Percentiles rank a stretch among this genome's conserved stretches.
Conservation (phyloP, 1,140 invertebrate genomes). For the Trachelipus rathkii region DNA sequence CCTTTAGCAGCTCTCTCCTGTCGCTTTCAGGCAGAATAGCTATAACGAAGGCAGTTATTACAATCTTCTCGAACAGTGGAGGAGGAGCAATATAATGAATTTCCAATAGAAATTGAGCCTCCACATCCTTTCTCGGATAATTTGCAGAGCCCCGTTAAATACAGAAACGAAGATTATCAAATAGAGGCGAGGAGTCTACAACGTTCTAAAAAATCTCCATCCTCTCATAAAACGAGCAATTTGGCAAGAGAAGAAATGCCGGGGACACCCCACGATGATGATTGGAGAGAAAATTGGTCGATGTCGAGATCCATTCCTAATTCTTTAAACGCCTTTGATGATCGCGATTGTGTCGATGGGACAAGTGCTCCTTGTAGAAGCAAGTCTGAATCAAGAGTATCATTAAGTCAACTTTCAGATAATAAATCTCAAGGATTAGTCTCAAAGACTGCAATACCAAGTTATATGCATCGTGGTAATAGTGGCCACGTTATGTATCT, state of each 20-base stretch:
- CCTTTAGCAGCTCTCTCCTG: conserved; percentile 48
- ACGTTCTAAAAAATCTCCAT: conserved; percentile 13
- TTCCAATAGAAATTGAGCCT: conserved; percentile 61
- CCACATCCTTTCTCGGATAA: background rate
- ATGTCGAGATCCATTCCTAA: conserved; percentile 71
- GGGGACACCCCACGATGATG: conserved; percentile 19
- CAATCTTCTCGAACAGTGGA: conserved; percentile 56
- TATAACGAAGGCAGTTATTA: conserved; percentile 58
- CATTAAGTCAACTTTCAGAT: background rate
- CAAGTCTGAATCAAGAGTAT: background rate
- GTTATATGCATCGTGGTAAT: conserved; percentile 2
- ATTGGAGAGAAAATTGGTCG: conserved; percentile 53
- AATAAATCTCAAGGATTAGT: conserved; percentile 29
- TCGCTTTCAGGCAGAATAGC: conserved; percentile 35
- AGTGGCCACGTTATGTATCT: conserved; percentile 66
- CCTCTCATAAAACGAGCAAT: background rate
- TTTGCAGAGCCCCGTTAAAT: conserved; percentile 62
- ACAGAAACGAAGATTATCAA: conserved; percentile 54
- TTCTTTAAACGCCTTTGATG: conserved; percentile 63
- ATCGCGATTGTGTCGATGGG: conserved; percentile 34
- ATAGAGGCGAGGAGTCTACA: conserved; percentile 26
- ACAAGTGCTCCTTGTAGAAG: conserved; percentile 17
- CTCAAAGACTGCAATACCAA: background rate
- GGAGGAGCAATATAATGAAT: conserved; percentile 55
- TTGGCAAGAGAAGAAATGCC: background rate